phyloP scores from a whole-genome alignment of 2,797 vertebrate species.

The Parauchenoglanis ngamensis region DNA sequence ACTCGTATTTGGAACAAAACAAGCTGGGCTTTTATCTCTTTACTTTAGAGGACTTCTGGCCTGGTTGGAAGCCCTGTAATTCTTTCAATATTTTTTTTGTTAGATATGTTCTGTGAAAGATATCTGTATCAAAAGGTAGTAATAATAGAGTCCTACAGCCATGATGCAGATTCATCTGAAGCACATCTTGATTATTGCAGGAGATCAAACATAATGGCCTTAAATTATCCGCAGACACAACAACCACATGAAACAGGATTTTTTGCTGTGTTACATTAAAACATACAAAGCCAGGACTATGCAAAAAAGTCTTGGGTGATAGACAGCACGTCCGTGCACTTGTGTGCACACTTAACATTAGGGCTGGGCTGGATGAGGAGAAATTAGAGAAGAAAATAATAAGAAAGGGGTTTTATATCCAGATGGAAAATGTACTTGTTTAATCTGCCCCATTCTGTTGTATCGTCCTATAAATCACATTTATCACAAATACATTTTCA shows the following conservation, averaged over 20 bases:
- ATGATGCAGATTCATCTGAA: slow-evolving; percentile 49
- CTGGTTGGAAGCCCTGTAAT: slow-evolving; percentile 41
- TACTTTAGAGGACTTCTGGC: slow-evolving; percentile 14
- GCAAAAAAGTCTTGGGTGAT: slow-evolving; percentile 19
- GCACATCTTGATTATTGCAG: slow-evolving; percentile 47
- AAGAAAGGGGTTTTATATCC: neutral
- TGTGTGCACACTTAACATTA: neutral
- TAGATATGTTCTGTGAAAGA: slow-evolving; percentile 47
- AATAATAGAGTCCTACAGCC: slow-evolving; percentile 17
- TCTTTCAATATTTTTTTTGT: slow-evolving; percentile 32
- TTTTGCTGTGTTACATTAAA: slow-evolving; percentile 35
- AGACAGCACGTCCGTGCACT: slow-evolving; percentile 22
- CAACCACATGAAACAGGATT: slow-evolving; percentile 46
- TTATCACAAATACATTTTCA: neutral
- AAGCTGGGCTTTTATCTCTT: slow-evolving; percentile 28
- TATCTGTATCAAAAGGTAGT: slow-evolving; percentile 29
- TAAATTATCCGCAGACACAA: slow-evolving; percentile 54
- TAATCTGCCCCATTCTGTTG: neutral
- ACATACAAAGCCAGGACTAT: slow-evolving; percentile 23
- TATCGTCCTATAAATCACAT: neutral
- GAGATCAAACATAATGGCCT: slow-evolving; percentile 50
- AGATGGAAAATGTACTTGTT: neutral
- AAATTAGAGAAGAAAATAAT: neutral
- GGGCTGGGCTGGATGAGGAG: neutral
- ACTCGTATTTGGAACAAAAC: slow-evolving; percentile 40